phyloP scores from a whole-genome alignment of 1,140 invertebrate species.

The Trichoplusia ni region DNA sequence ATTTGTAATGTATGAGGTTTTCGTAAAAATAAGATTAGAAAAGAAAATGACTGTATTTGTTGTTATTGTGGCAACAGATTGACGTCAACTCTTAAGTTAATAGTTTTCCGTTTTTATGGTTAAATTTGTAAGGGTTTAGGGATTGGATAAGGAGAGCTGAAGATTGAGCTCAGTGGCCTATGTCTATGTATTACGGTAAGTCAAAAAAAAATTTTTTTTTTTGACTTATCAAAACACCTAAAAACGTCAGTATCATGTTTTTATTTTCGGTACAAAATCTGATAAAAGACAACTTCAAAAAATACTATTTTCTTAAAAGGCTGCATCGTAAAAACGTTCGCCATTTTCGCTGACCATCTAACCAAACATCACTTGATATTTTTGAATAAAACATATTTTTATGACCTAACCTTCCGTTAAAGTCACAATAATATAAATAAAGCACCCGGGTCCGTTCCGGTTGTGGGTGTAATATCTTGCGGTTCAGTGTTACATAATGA shows the following conservation, averaged over 20 bases:
- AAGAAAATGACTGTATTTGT: too few relatives aligned
- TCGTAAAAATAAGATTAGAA: too few relatives aligned
- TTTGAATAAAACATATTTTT: constrained; percentile 16
- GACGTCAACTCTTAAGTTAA: too few relatives aligned
- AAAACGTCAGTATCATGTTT: not conserved
- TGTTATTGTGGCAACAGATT: too few relatives aligned
- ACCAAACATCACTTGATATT: not conserved
- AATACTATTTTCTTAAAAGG: constrained; percentile 3
- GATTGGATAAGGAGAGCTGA: too few relatives aligned
- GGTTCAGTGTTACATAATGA: constrained; percentile 18
- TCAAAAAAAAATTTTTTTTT: too few relatives aligned
- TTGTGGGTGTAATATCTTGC: constrained; percentile 22
- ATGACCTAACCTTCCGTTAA: constrained; percentile 1
- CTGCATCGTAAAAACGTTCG: not conserved
- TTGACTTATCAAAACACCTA: too few relatives aligned
- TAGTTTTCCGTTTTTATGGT: too few relatives aligned
- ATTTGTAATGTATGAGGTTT: too few relatives aligned
- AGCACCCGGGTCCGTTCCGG: constrained; percentile 6
- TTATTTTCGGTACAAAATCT: constrained; percentile 6
- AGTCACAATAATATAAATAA: constrained; percentile 25
- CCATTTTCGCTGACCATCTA: not conserved
- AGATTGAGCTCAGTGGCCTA: too few relatives aligned
- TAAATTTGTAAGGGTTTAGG: too few relatives aligned
- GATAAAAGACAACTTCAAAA: constrained; percentile 4
- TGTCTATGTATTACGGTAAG: too few relatives aligned